These are phyloP conservation scores for Carposina sasakii DNA, from an alignment of 1,140 invertebrate genomes.

Conservation along the genomic window DNA sequence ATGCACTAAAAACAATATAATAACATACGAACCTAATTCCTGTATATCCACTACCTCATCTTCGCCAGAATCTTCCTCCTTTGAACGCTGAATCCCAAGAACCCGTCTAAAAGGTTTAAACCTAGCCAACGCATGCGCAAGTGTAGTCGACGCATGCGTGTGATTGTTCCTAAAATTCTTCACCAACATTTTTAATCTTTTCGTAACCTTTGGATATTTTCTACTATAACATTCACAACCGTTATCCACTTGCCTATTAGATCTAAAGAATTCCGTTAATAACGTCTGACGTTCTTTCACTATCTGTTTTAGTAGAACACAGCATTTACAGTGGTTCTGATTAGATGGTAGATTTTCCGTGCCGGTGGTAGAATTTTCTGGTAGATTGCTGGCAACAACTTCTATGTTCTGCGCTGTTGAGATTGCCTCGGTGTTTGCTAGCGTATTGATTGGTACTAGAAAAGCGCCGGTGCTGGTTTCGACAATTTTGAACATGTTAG, in stretches of 20 bases:
- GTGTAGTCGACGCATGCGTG: not conserved
- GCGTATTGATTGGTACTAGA: constrained; percentile 27
- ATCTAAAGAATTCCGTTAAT: constrained; percentile 45
- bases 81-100: no score
- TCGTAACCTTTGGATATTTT: constrained; percentile 37
- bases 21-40: no score
- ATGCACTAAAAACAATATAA: no score
- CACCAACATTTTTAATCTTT: constrained; percentile 39
- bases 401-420: not conserved
- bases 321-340: constrained; percentile 48
- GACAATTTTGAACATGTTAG: constrained; percentile 23
- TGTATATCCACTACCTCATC: no score
- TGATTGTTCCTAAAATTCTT: constrained; percentile 29
- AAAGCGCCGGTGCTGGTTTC: constrained; percentile 25
- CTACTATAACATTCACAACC: constrained; percentile 32
- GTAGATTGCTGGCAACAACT: no score
- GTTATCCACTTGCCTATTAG: constrained; percentile 7
- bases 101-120: not conserved
- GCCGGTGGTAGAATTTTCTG: no score
- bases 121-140: not conserved
- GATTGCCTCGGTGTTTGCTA: constrained; percentile 10
- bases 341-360: not conserved
- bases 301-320: constrained; percentile 36
- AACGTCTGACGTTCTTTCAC: constrained; percentile 31
- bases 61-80: no score